Percentiles rank a stretch among this genome's conserved stretches.
Conservation (phyloP, 2,888 invertebrate species). For the Chalcosyrphus nemorum region DNA sequence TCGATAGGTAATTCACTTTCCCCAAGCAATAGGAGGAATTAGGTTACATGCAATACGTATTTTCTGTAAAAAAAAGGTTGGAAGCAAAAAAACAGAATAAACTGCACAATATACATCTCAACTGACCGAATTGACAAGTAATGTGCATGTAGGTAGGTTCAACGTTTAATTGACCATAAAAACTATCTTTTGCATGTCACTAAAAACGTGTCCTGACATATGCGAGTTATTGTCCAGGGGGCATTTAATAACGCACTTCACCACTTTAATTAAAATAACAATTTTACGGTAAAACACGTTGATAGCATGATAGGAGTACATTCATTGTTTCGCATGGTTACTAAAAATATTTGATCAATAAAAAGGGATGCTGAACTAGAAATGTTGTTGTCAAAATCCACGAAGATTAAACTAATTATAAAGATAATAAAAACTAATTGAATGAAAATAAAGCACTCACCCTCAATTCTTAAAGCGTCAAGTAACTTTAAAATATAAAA, state of each 20-base stretch:
- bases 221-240: background rate
- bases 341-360: constrained; percentile 39
- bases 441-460: background rate
- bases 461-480: too few relatives aligned
- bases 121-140: background rate
- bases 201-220: background rate
- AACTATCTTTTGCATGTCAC: constrained; percentile 47
- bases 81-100: too few relatives aligned
- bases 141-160: background rate
- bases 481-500: too few relatives aligned
- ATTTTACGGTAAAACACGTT: background rate
- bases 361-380: background rate
- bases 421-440: background rate
- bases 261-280: constrained; percentile 25
- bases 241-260: constrained; percentile 15
- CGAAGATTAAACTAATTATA: too few relatives aligned
- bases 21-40: constrained; percentile 15
- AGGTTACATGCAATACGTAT: constrained; percentile 47
- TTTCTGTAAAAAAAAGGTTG: constrained; percentile 2
- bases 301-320: background rate
- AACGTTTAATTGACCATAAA: constrained; percentile 27
- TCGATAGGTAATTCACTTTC: constrained; percentile 52
- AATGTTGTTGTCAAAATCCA: background rate
- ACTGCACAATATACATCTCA: background rate
- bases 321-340: constrained; percentile 18